Conservation (phyloP, 2,888 invertebrate species). For the Oxystoma pomonae region DNA sequence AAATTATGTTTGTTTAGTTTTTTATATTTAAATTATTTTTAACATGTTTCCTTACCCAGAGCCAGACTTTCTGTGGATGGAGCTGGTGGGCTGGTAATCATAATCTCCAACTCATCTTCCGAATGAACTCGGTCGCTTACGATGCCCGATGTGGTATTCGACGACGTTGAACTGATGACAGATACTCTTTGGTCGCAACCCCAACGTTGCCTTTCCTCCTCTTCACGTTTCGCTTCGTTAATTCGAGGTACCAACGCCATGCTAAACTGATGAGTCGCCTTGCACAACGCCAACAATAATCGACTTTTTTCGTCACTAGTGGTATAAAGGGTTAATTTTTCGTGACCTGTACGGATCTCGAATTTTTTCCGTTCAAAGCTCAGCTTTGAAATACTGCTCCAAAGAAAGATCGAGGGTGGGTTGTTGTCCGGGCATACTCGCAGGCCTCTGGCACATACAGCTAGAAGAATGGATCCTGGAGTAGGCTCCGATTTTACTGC, state of each 20-base stretch:
- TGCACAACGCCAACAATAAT: slow-evolving; percentile 56
- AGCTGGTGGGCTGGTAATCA: slow-evolving; percentile 80
- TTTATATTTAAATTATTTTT: too few species aligned
- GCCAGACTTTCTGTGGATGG: slow-evolving; percentile 83
- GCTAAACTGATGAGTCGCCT: slow-evolving; percentile 90
- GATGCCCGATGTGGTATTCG: slow-evolving; percentile 96
- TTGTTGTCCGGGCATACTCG: slow-evolving; percentile 76
- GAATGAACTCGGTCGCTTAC: slow-evolving; percentile 91
- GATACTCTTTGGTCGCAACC: slow-evolving; percentile 47
- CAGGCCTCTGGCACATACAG: slow-evolving; percentile 89
- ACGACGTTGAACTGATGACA: slow-evolving; percentile 80
- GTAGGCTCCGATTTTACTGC: slow-evolving; percentile 71
- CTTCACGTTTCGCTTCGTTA: slow-evolving; percentile 74
- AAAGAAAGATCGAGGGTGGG: slow-evolving; percentile 76
- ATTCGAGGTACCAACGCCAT: slow-evolving; percentile 86
- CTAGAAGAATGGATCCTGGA: slow-evolving; percentile 79
- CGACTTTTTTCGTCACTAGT: slow-evolving; percentile 92
- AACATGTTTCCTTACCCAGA: slow-evolving; percentile 46
- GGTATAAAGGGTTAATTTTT: slow-evolving; percentile 85
- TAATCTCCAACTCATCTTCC: slow-evolving; percentile 88
- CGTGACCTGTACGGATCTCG: slow-evolving; percentile 88
- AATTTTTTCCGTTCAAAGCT: slow-evolving; percentile 97
- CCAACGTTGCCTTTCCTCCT: slow-evolving; percentile 66
- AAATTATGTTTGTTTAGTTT: too few species aligned
- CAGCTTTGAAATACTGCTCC: slow-evolving; percentile 93